Evolutionary conservation across 1,140 invertebrate species (phyloP).

Genomic region (Apis mellifera): Amel_HAv3.1 CM009931.2:17873501-17874000

Average conservation of each 20-base stretch:
- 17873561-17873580: slow-evolving; percentile 34
- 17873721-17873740: slow-evolving; percentile 60
- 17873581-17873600: slow-evolving; percentile 61
- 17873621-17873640: slow-evolving; percentile 18
- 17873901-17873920: not conserved
- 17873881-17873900: slow-evolving; percentile 16
- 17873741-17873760: slow-evolving; percentile 53
- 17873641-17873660: slow-evolving; percentile 35
- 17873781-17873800: slow-evolving; percentile 60
- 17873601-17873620: slow-evolving; percentile 64
- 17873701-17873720: slow-evolving; percentile 79
- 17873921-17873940: not conserved
- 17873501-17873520: not conserved
- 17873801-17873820: slow-evolving; percentile 44
- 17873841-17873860: not conserved
- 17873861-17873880: slow-evolving; percentile 1
- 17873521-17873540: slow-evolving; percentile 8
- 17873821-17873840: slow-evolving; percentile 38
- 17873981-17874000: too few species aligned
- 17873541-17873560: not conserved
- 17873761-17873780: slow-evolving; percentile 65
- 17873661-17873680: slow-evolving; percentile 71
- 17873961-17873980: too few species aligned
- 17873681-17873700: slow-evolving; percentile 78
- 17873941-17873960: not conserved